A percentile compares a stretch with the other conserved stretches of the same genome.
Conservation (phyloP, 1,140 invertebrate species). For the Drosophila micromelanica region DNA sequence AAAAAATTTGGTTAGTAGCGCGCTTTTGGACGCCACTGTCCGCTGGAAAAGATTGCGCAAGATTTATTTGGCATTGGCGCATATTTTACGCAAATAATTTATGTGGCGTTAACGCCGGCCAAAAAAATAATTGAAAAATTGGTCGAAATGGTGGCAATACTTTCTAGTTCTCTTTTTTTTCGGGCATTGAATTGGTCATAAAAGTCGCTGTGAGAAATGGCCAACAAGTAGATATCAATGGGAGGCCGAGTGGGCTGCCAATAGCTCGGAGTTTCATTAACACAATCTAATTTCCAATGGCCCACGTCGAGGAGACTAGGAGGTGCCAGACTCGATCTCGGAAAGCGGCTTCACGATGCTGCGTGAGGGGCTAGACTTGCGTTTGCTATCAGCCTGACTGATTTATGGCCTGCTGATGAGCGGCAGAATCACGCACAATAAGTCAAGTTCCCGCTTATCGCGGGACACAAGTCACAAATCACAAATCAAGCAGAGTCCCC, state of each 20-base stretch:
- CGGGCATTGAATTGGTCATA: slow-evolving; percentile 66
- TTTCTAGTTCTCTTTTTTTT: slow-evolving; percentile 1
- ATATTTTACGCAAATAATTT: slow-evolving; percentile 84
- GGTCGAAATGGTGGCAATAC: slow-evolving; percentile 13
- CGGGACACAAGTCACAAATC: slow-evolving; percentile 60
- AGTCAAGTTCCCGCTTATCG: slow-evolving; percentile 73
- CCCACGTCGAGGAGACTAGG: slow-evolving; percentile 29
- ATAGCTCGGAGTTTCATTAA: slow-evolving; percentile 62
- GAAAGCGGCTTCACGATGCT: slow-evolving; percentile 11
- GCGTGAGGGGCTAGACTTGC: not conserved
- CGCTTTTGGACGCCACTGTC: slow-evolving; percentile 41
- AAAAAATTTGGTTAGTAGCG: slow-evolving; percentile 36
- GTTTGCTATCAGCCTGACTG: slow-evolving; percentile 40
- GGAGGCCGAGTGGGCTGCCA: slow-evolving; percentile 12
- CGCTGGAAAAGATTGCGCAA: slow-evolving; percentile 69
- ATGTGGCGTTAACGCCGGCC: slow-evolving; percentile 57
- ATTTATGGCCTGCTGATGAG: slow-evolving; percentile 66
- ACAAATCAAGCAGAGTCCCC: slow-evolving; percentile 7
- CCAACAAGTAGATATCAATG: slow-evolving; percentile 13
- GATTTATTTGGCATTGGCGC: slow-evolving; percentile 76
- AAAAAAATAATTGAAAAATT: slow-evolving; percentile 75
- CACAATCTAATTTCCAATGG: slow-evolving; percentile 65
- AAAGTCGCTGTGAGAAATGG: slow-evolving; percentile 73
- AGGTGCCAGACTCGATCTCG: not conserved
- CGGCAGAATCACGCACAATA: slow-evolving; percentile 75